phyloP scores from a whole-genome alignment of 37 sponge, comb jelly and placozoan genomes.

The Axinella damicornis region DNA sequence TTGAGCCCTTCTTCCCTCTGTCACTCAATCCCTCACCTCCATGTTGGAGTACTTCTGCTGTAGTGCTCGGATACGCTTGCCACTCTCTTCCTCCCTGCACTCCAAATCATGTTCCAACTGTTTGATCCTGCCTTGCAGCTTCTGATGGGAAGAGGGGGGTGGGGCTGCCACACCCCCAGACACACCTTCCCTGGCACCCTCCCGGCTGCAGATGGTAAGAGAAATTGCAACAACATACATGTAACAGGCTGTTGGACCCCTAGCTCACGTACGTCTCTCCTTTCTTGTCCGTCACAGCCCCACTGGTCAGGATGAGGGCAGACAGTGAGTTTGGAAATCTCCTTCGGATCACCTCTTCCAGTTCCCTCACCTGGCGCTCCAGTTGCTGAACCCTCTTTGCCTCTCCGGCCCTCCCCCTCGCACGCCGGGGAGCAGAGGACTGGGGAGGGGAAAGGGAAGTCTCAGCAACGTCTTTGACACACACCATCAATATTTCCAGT shows the following conservation, averaged over 20 bases:
- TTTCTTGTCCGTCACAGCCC: background rate
- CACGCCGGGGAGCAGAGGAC: background rate
- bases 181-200: no score
- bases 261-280: background rate
- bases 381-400: slow-evolving; percentile 43
- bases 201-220: no score
- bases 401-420: background rate
- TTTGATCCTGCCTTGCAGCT: slow-evolving; percentile 47
- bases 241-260: no score
- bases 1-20: no score
- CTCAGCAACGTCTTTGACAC: no score
- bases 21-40: no score
- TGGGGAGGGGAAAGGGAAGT: no score
- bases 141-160: slow-evolving; percentile 14
- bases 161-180: background rate
- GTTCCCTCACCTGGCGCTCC: slow-evolving; percentile 71
- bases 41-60: slow-evolving; percentile 62
- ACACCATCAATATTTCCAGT: no score
- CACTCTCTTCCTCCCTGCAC: slow-evolving; percentile 47
- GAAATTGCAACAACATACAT: no score
- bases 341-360: slow-evolving; percentile 68
- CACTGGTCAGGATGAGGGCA: slow-evolving; percentile 69
- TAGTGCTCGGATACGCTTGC: slow-evolving; percentile 28
- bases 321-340: slow-evolving; percentile 82
- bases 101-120: slow-evolving; percentile 45